These are phyloP conservation scores for Rotaria macrura DNA, from an alignment of 2,888 invertebrate genomes.

Conservation along the genomic window DNA sequence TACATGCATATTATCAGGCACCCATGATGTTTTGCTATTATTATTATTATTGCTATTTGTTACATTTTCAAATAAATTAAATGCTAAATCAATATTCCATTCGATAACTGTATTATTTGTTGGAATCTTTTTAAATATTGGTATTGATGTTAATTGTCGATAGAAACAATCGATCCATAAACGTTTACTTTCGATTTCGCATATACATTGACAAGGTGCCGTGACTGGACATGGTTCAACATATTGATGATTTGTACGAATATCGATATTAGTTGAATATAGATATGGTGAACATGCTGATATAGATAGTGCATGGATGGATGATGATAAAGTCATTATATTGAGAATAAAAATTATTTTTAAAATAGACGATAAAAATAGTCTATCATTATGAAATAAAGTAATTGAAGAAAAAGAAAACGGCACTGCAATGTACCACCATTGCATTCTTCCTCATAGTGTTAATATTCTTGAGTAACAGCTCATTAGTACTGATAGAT, in stretches of 20 bases:
- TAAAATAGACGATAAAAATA: background rate
- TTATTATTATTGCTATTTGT: background rate
- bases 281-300: conserved; percentile 5
- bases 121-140: background rate
- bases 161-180: conserved; percentile 21
- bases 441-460: conserved; percentile 22
- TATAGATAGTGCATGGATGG: background rate
- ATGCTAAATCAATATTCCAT: conserved; percentile 10
- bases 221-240: background rate
- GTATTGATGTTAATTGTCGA: background rate
- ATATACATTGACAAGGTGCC: background rate
- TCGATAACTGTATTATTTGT: background rate
- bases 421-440: conserved; percentile 1
- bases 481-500: background rate
- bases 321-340: background rate
- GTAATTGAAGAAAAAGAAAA: background rate
- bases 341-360: background rate
- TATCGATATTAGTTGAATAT: background rate
- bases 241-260: background rate
- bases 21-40: background rate
- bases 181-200: conserved; percentile 17
- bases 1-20: background rate
- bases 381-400: background rate
- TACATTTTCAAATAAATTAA: background rate
- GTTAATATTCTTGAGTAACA: background rate